A percentile compares a stretch with the other conserved stretches of the same genome.
Evolutionary conservation across 2,888 invertebrate genomes (phyloP).

Genomic region (Torymus auratus): DNA sequence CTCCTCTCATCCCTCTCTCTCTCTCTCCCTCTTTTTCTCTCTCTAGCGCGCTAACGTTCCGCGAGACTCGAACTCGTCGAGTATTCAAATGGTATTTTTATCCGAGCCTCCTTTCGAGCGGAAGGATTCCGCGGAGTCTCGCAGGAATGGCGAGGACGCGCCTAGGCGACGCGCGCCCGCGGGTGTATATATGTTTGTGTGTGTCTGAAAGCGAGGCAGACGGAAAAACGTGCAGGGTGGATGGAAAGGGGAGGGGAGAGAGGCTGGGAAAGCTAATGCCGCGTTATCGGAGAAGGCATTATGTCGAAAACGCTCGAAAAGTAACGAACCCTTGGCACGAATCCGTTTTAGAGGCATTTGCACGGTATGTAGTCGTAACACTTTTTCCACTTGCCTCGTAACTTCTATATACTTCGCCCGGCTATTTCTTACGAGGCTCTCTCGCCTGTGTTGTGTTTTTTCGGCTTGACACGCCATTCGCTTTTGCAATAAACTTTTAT

Average conservation of each 20-base stretch:
- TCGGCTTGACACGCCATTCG: constrained; percentile 14
- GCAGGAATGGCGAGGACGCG: constrained; percentile 58
- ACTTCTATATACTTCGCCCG: constrained; percentile 58
- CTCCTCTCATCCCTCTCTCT: not conserved
- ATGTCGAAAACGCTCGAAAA: constrained; percentile 66
- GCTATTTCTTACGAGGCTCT: constrained; percentile 62
- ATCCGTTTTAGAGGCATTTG: constrained; percentile 66
- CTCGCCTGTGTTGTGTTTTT: constrained; percentile 14
- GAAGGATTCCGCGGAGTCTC: constrained; percentile 67
- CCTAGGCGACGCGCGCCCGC: constrained; percentile 45
- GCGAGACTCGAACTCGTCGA: constrained; percentile 63
- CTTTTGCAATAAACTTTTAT: constrained; percentile 22
- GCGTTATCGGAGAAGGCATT: constrained; percentile 70
- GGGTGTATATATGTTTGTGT: not conserved
- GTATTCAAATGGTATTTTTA: constrained; percentile 76
- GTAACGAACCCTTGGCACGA: constrained; percentile 67
- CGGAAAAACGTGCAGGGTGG: not conserved
- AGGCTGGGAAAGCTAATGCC: constrained; percentile 64
- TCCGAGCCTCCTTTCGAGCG: constrained; percentile 71
- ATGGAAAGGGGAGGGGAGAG: constrained; percentile 32
- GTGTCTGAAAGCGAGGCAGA: not conserved
- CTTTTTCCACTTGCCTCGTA: constrained; percentile 60
- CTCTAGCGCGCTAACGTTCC: constrained; percentile 1
- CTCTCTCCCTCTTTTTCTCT: constrained; percentile 2
- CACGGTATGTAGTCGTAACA: constrained; percentile 64